These are phyloP conservation scores for Hedya salicella DNA, from an alignment of 2,888 invertebrate species.

Conservation along the genomic window DNA sequence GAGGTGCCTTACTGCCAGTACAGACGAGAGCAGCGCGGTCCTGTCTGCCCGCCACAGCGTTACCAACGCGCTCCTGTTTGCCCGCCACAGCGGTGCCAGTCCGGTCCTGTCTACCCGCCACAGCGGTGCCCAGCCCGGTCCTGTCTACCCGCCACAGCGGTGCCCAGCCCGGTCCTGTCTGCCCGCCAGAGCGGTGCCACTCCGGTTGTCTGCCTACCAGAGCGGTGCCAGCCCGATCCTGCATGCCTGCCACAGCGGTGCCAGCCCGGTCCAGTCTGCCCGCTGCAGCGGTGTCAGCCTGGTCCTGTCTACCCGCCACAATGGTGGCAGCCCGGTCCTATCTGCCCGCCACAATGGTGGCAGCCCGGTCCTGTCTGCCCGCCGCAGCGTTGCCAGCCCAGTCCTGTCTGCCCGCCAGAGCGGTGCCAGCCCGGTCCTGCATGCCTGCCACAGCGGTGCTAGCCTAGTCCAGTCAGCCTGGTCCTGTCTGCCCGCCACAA, in stretches of 20 bases:
- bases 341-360: neutral
- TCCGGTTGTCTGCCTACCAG: neutral
- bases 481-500: constrained; percentile 1
- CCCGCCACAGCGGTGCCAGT: neutral
- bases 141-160: neutral
- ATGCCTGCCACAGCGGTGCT: neutral
- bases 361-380: constrained; percentile 9
- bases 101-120: neutral
- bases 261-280: neutral
- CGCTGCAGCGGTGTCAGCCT: neutral
- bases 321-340: neutral
- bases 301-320: neutral
- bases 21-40: neutral
- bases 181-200: neutral
- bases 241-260: neutral
- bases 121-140: neutral
- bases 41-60: constrained; percentile 1
- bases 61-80: too few species aligned
- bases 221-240: constrained; percentile 3
- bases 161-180: constrained; percentile 3
- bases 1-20: too few species aligned
- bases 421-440: constrained; percentile 10
- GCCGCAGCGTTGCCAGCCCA: neutral
- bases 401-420: constrained; percentile 1
- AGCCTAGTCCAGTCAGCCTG: neutral